Evolutionary conservation across 2,113 vertebrate genomes (phyloP).

Genomic region (Sinocyclocheilus maitianheensis): DNA sequence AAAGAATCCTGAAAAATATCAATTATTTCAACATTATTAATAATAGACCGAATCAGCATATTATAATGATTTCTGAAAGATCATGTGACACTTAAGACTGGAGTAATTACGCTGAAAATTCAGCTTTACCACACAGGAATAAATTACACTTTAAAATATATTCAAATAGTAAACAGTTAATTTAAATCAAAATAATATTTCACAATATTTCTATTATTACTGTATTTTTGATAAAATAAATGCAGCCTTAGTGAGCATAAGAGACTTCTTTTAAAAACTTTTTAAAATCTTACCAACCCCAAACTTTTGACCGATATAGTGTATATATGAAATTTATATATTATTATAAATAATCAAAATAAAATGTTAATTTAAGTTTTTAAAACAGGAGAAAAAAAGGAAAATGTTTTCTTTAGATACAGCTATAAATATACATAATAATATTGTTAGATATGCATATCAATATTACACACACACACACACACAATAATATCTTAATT

Average conservation of each 20-base stretch:
- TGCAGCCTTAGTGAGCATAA: background rate
- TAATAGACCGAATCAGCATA: background rate
- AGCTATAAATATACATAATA: too few species aligned
- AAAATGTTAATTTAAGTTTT: too few species aligned
- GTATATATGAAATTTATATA: too few species aligned
- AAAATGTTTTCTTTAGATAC: too few species aligned
- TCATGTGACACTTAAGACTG: background rate
- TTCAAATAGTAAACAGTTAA: background rate
- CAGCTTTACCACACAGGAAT: background rate
- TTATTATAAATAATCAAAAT: too few species aligned
- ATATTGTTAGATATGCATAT: too few species aligned
- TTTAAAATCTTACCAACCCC: too few species aligned
- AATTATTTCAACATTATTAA: background rate
- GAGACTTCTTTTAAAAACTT: too few species aligned
- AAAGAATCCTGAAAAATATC: background rate
- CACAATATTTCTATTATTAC: background rate
- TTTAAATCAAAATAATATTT: background rate
- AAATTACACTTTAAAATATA: background rate
- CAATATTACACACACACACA: too few species aligned
- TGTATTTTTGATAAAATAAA: background rate
- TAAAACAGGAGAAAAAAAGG: too few species aligned
- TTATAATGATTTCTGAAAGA: background rate
- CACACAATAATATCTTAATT: too few species aligned
- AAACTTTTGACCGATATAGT: too few species aligned
- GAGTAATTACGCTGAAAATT: background rate